Base-by-base conservation (phyloP, 2,113 vertebrate genomes). In the Psittacula cyanocephala region DNA sequence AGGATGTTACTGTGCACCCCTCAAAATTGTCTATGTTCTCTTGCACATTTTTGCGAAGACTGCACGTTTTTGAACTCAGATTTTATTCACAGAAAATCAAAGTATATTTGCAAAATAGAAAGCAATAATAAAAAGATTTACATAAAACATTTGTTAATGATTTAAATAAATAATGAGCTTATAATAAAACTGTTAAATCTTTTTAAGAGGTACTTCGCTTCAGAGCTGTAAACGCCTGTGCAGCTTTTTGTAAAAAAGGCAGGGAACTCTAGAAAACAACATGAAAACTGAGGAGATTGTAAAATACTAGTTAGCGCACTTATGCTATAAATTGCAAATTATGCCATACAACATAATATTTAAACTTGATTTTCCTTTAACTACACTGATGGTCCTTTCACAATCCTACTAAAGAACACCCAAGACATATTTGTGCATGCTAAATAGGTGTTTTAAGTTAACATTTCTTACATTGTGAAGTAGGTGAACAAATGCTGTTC, bases 111-210 rank as follows among this genome's bases (percentile, higher is more conserved):
- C 44, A 82, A 89, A 95, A 88, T 78, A 69, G 60, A 86, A 81
- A 77, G 28, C 29, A 74, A 68, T 43, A 81, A 85, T 80, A 75
- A 47, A 85, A 93, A 44, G 35, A 88, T 88, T 96, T 84, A 77
- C 52, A 74, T 85, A 70, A 52, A 72, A 7, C 44, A 88, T 79
- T 80, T 71, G 13, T 91, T 91, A 91, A 81, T 88, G 7, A 81
- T 81, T 91, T 89, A 93, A 93, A 72, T 92, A 96, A 96, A 81
- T 81, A 92, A 94, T 93, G 53, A 96, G 63, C 4, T 55, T 75
- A 52, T 88, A 93, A 92, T 93, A 95, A 93, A 91, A 86, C 49
- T 47, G n/a, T 69, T 91, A 88, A 89, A 68, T 87, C 92, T 93
- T 83, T 93, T 41, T 55, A 89, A 88, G 55, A 79, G 44, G 35